Evolutionary conservation across 2,797 vertebrate genomes (phyloP).

Genomic region (Pogonophryne albipinna): DNA sequence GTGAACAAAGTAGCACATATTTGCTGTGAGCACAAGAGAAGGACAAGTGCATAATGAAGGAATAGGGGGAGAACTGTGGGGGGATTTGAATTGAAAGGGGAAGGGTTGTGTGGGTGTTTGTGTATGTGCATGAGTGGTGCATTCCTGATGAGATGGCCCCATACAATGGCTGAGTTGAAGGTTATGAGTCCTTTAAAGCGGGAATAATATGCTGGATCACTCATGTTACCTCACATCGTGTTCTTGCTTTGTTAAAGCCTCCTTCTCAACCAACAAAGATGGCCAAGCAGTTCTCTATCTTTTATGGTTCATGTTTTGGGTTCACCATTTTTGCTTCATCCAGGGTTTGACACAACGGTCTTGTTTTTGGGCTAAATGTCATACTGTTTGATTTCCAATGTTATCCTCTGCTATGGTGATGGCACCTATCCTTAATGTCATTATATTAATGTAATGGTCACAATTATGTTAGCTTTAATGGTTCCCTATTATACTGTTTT

Average conservation of each 20-base stretch:
- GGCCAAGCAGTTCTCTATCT: slow-evolving; percentile 23
- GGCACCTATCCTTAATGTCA: background rate
- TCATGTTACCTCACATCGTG: slow-evolving; percentile 29
- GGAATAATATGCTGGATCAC: slow-evolving; percentile 56
- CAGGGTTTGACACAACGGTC: slow-evolving; percentile 7
- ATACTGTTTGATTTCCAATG: slow-evolving; percentile 2
- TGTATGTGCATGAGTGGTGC: slow-evolving; percentile 60
- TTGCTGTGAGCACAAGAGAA: slow-evolving; percentile 60
- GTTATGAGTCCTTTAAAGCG: slow-evolving; percentile 59
- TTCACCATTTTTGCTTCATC: slow-evolving; percentile 21
- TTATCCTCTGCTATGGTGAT: background rate
- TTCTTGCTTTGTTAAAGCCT: slow-evolving; percentile 54
- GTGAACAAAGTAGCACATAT: slow-evolving; percentile 45
- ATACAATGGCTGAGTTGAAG: slow-evolving; percentile 73
- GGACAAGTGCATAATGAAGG: slow-evolving; percentile 83
- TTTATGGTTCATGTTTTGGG: slow-evolving; percentile 14
- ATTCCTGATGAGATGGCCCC: slow-evolving; percentile 70
- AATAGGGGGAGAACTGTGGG: slow-evolving; percentile 48
- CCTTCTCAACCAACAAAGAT: slow-evolving; percentile 22
- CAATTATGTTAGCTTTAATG: background rate
- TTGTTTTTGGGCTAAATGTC: background rate
- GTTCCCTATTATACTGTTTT: no score
- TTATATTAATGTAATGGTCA: background rate
- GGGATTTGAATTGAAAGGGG: slow-evolving; percentile 62
- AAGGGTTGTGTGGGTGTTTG: slow-evolving; percentile 64